Percentiles rank a stretch among this genome's conserved stretches.
These are phyloP conservation scores for Heteromurus nitidus DNA, from an alignment of 2,888 invertebrate species.

Conservation along the genomic window DNA sequence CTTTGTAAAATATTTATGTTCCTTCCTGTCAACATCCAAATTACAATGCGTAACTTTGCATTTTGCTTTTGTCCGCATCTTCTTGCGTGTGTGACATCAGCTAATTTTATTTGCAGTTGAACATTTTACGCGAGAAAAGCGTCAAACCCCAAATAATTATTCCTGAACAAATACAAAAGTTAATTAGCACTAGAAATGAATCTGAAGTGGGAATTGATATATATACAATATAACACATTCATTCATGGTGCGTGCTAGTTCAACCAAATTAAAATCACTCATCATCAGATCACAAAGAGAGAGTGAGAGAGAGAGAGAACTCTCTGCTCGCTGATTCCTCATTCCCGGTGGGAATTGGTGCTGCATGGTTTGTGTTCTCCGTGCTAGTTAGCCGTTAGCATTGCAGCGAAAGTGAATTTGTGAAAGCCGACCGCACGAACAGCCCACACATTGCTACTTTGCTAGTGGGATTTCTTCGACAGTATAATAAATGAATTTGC, in stretches of 20 bases:
- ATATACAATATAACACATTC: not conserved
- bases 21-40: too few species aligned
- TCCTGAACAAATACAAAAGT: too few species aligned
- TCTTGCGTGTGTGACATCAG: too few species aligned
- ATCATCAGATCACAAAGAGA: conserved; percentile 60
- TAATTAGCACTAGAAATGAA: too few species aligned
- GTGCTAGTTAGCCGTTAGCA: not conserved
- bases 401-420: conserved; percentile 11
- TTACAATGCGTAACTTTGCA: too few species aligned
- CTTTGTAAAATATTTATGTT: too few species aligned
- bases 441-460: too few species aligned
- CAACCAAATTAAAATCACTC: conserved; percentile 70
- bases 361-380: too few species aligned
- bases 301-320: too few species aligned
- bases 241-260: conserved; percentile 23
- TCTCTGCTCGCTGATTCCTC: conserved; percentile 37
- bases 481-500: conserved; percentile 57
- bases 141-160: too few species aligned
- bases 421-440: conserved; percentile 25
- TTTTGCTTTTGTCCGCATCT: not conserved
- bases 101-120: not conserved
- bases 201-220: too few species aligned
- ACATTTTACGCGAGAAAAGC: not conserved
- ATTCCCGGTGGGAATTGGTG: conserved; percentile 50
- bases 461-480: conserved; percentile 47